These are phyloP conservation scores for Drosophila flavopinicola DNA, from an alignment of 2,888 invertebrate genomes.

Conservation along the genomic window DNA sequence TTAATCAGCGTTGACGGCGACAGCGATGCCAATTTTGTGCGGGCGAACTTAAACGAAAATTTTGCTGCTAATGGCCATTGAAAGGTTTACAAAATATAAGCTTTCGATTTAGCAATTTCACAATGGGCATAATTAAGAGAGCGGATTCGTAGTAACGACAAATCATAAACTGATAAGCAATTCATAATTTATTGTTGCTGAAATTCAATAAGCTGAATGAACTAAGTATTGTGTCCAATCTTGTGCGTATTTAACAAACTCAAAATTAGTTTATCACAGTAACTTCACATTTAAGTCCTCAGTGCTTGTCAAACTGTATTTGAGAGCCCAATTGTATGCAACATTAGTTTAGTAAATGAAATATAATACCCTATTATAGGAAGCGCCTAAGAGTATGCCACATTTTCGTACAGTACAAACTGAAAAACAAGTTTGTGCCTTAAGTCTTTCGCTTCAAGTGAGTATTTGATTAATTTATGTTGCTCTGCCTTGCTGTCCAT, in stretches of 20 bases:
- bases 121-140: too few relatives aligned
- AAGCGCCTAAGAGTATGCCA: slow-evolving; percentile 21
- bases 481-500: neutral
- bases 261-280: too few relatives aligned
- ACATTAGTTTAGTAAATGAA: accelerated
- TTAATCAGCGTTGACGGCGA: slow-evolving; percentile 18
- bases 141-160: too few relatives aligned
- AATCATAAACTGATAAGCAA: too few relatives aligned
- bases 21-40: slow-evolving; percentile 26
- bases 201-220: too few relatives aligned
- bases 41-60: slow-evolving; percentile 29
- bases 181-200: too few relatives aligned
- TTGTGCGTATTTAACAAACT: too few relatives aligned
- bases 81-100: slow-evolving; percentile 20
- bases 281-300: neutral
- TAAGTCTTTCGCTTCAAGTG: slow-evolving; percentile 42
- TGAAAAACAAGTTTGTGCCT: slow-evolving; percentile 48
- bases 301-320: slow-evolving; percentile 8
- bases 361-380: too few relatives aligned
- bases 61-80: slow-evolving; percentile 2
- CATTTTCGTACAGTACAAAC: neutral
- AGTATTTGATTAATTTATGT: neutral
- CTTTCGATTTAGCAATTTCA: slow-evolving; percentile 32
- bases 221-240: too few relatives aligned
- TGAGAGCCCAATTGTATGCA: slow-evolving; percentile 3